A percentile compares a stretch with the other conserved stretches of the same genome.
Evolutionary conservation across 2,888 invertebrate genomes (phyloP).

Genomic region (Pammene aurita): DNA sequence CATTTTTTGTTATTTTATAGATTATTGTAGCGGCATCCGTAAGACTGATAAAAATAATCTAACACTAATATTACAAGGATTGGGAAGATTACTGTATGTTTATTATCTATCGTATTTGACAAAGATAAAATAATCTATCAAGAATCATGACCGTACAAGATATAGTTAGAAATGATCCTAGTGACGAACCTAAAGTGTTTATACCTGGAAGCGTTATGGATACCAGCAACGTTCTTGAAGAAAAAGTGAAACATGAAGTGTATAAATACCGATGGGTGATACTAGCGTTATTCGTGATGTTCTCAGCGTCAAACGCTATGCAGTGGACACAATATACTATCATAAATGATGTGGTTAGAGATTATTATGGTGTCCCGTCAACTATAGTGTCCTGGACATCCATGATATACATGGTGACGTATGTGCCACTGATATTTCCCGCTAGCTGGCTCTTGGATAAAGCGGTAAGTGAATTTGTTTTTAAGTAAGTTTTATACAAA

Average conservation of each 20-base stretch:
- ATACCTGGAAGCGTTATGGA: slow-evolving; percentile 65
- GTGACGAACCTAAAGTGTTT: slow-evolving; percentile 49
- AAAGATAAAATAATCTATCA: slow-evolving; percentile 9
- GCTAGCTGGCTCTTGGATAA: slow-evolving; percentile 97
- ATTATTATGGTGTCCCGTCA: slow-evolving; percentile 88
- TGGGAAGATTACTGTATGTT: neutral
- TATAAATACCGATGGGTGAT: slow-evolving; percentile 91
- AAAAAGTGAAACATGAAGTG: slow-evolving; percentile 75
- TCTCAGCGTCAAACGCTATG: slow-evolving; percentile 95
- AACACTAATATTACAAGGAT: slow-evolving; percentile 13
- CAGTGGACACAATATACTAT: slow-evolving; percentile 99
- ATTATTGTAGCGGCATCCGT: neutral
- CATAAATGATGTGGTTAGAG: slow-evolving; percentile 90
- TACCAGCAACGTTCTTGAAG: slow-evolving; percentile 45
- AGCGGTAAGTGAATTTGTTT: slow-evolving; percentile 86
- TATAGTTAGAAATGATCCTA: neutral
- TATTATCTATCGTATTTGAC: neutral
- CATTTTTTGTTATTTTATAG: slow-evolving; percentile 3
- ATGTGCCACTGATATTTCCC: slow-evolving; percentile 98
- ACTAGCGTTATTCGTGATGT: slow-evolving; percentile 91
- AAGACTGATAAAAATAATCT: slow-evolving; percentile 28
- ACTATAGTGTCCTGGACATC: slow-evolving; percentile 96
- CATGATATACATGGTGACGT: slow-evolving; percentile 98
- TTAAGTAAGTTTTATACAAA: neutral
- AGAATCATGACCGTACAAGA: slow-evolving; percentile 28